Base-by-base conservation (phyloP, 1,140 invertebrate species). In the Steinernema khuongi region DNA sequence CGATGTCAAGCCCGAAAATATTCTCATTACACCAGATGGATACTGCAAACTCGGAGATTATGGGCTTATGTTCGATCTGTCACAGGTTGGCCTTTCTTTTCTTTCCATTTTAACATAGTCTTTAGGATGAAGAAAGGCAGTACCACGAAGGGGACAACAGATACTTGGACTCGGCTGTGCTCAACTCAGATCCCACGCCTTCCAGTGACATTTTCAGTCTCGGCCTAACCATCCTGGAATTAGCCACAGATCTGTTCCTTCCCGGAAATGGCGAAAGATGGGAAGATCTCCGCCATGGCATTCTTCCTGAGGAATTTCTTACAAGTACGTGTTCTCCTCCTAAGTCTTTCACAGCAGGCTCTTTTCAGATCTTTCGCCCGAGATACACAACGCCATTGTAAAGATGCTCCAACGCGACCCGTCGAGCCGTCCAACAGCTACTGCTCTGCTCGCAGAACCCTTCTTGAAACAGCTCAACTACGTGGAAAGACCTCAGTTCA, bases 101-200 rank as follows among this genome's bases (percentile, higher is more conserved):
- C 11, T 60, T 60, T 26, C 7, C 11, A 22, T 60, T 75, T 7
- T 4, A 14, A 4, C 26, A 60, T 17, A n/a, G 50, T 7, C 82
- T 83, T 22, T 69, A 89, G 88, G 79, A 82, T 76, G 86, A 88
- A 74, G 87, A 86, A 7, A 87, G 88, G 18, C n/a, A n/a, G n/a
- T n/a, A n/a, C n/a, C n/a, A n/a, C n/a, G 91, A 92, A 85, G 91
- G 91, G 1, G 91, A 92, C 86, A 89, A 90, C 0, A 90, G 90
- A 73, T 92, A 92, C 84, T 85, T 92, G 73, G 91, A 91, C 0
- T 89, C 89, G 19, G 91, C n/a, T 87, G 85, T 91, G 0, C 85
- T 92, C 7, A 86, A 89, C 76, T 89, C 89, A 19, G n/a, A n/a
- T 28, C 90, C 90, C 80, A 89, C 89, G 1, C 87, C 88, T 80